phyloP scores from a whole-genome alignment of 2,888 invertebrate genomes.

The Bursaphelenchus okinawaensis region DNA sequence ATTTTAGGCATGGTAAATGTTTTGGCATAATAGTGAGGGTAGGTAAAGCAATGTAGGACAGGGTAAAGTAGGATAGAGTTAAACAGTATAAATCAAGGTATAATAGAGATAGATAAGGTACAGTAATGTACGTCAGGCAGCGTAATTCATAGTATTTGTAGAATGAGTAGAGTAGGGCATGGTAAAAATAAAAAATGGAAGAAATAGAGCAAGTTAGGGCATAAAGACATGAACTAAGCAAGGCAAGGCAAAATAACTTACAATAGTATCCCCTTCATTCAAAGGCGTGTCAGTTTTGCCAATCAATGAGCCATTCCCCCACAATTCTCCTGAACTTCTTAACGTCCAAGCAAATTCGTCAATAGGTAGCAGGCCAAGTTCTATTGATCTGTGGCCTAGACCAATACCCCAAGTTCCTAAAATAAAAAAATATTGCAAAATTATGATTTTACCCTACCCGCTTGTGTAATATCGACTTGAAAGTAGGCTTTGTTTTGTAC shows the following conservation, averaged over 20 bases:
- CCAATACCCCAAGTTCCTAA: constrained; percentile 83
- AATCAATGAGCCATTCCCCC: constrained; percentile 76
- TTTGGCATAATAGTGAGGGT: no score
- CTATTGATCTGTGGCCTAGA: constrained; percentile 78
- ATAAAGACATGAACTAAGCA: no score
- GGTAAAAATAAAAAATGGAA: no score
- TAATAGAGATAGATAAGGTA: no score
- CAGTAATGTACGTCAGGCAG: no score
- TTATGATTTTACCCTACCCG: constrained; percentile 64
- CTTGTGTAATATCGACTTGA: constrained; percentile 93
- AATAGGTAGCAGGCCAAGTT: constrained; percentile 78
- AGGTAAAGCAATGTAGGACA: no score
- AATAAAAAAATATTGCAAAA: constrained; percentile 5
- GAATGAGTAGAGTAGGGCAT: no score
- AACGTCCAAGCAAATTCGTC: constrained; percentile 86
- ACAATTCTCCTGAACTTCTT: constrained; percentile 78
- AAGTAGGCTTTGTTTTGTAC: constrained; percentile 96
- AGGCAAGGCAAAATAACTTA: no score
- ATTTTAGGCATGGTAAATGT: neutral
- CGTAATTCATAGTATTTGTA: no score
- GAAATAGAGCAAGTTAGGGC: no score
- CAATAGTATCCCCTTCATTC: constrained; percentile 85
- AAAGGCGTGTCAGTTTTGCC: constrained; percentile 68
- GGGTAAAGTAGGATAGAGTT: no score
- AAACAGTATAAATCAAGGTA: no score